Conservation (phyloP, 2,797 vertebrate genomes). For the Lagorchestes hirsutus region DNA sequence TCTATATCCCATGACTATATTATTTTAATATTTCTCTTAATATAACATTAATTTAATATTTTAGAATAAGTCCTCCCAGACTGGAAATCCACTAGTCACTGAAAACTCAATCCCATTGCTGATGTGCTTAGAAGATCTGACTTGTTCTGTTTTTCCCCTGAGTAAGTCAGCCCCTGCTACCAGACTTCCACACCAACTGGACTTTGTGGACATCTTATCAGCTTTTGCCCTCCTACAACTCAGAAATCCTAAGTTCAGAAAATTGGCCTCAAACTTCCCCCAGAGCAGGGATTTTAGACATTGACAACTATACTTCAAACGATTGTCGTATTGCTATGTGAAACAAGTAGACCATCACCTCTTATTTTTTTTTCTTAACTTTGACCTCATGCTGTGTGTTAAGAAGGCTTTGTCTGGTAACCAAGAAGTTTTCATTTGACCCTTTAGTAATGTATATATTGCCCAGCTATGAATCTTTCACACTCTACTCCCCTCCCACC, state of each 20-base stretch:
- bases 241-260: background rate
- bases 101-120: background rate
- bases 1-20: background rate
- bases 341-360: background rate
- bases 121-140: background rate
- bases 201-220: background rate
- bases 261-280: background rate
- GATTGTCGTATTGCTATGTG: background rate
- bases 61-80: background rate
- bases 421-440: background rate
- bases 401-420: background rate
- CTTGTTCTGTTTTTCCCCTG: background rate
- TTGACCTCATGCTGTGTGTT: background rate
- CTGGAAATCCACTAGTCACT: background rate
- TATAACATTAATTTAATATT: background rate
- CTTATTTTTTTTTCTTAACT: background rate
- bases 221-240: background rate
- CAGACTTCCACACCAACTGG: background rate
- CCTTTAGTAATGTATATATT: background rate
- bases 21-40: background rate
- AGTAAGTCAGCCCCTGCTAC: background rate
- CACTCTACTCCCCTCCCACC: accelerated
- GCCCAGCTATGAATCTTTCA: too few relatives aligned
- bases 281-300: background rate
- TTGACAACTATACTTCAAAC: background rate